These are phyloP conservation scores for Orthonyx spaldingii DNA, from an alignment of 2,113 vertebrate species.

Conservation along the genomic window DNA sequence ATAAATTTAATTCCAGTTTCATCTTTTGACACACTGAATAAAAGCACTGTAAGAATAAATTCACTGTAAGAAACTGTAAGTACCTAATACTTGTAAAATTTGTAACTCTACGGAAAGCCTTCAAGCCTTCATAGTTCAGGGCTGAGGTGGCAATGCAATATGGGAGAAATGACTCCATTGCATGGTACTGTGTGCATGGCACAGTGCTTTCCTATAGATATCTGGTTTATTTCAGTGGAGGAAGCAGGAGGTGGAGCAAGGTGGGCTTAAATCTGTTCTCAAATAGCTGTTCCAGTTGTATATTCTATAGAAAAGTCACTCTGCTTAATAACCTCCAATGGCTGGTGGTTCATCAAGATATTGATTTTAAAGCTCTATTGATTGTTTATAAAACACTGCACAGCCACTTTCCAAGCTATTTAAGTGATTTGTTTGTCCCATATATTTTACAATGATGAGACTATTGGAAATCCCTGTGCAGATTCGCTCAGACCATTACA, in stretches of 20 bases:
- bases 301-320: constrained; percentile 3
- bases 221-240: background rate
- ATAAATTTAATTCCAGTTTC: background rate
- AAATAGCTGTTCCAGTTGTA: background rate
- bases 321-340: constrained; percentile 26
- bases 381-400: constrained; percentile 65
- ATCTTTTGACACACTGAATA: background rate
- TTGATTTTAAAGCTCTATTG: constrained; percentile 75
- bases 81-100: background rate
- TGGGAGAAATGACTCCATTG: background rate
- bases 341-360: constrained; percentile 56
- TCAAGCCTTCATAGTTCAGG: background rate
- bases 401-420: constrained; percentile 48
- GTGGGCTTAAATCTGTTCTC: background rate
- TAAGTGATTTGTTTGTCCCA: constrained; percentile 58
- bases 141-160: background rate
- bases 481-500: constrained; percentile 52
- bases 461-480: constrained; percentile 61
- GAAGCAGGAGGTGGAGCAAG: background rate
- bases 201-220: background rate
- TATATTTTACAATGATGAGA: constrained; percentile 62
- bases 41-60: background rate
- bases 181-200: too few species aligned
- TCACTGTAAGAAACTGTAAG: background rate
- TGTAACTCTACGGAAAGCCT: background rate